Percentiles rank a stretch among this genome's conserved stretches.
Conservation (phyloP, 2,113 vertebrate genomes). For the Ceyx melanurus region DNA sequence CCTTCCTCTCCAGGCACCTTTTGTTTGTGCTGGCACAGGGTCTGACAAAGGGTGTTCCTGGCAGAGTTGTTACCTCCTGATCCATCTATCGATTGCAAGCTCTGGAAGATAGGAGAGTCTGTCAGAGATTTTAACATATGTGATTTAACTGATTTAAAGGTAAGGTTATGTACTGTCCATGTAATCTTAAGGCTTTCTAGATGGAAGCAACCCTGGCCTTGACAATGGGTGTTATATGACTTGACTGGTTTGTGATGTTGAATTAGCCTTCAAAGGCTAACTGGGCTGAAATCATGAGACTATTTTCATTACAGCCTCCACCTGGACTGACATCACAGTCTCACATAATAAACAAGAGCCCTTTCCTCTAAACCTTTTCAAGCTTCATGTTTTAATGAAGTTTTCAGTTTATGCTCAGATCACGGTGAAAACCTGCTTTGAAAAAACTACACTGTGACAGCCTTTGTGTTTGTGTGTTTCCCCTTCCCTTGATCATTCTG, state of each 20-base stretch:
- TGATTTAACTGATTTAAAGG: neutral
- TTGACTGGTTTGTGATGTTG: neutral
- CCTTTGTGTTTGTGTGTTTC: conserved; percentile 56
- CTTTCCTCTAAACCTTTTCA: neutral
- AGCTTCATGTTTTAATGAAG: conserved; percentile 31
- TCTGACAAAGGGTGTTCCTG: too few relatives aligned
- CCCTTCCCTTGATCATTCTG: conserved; percentile 30
- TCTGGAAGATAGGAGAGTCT: neutral
- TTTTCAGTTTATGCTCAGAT: conserved; percentile 19
- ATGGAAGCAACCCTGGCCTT: neutral
- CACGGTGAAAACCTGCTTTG: conserved; percentile 4
- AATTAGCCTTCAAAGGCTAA: conserved; percentile 33
- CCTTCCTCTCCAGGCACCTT: too few relatives aligned
- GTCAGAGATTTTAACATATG: neutral
- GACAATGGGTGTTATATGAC: neutral
- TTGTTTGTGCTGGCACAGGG: too few relatives aligned
- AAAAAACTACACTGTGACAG: neutral
- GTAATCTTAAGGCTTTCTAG: neutral
- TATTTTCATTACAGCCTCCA: conserved; percentile 46
- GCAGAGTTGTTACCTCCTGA: neutral
- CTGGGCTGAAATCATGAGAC: neutral
- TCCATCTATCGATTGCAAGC: neutral
- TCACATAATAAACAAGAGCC: conserved; percentile 46
- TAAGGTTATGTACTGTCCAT: neutral
- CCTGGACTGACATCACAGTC: conserved; percentile 40